phyloP scores from a whole-genome alignment of 2,797 vertebrate genomes.

The Manis javanica region DNA sequence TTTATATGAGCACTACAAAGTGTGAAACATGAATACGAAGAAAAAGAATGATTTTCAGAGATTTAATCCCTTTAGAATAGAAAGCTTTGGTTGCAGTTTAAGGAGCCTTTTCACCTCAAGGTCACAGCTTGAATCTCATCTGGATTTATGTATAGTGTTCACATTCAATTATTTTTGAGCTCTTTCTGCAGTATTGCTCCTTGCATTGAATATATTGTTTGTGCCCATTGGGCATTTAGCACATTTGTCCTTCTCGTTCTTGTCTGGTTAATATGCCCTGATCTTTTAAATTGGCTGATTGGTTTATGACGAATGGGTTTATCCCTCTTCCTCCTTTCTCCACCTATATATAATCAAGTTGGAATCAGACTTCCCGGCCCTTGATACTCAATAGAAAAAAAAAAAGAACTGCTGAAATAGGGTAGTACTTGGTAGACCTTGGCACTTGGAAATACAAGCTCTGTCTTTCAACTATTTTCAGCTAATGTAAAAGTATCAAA shows the following conservation, averaged over 20 bases:
- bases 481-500: not conserved
- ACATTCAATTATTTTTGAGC: constrained; percentile 67
- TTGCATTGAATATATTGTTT: constrained; percentile 4
- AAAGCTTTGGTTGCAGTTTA: constrained; percentile 19
- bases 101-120: constrained; percentile 55
- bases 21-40: constrained; percentile 66
- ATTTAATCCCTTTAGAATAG: constrained; percentile 57
- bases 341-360: not conserved
- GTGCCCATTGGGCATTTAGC: not conserved
- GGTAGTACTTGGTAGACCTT: not conserved
- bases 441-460: not conserved
- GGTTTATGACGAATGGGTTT: not conserved
- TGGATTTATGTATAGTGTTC: constrained; percentile 50
- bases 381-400: not conserved
- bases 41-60: constrained; percentile 69
- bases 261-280: not conserved
- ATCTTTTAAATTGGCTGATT: constrained; percentile 48
- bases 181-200: not conserved
- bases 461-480: not conserved
- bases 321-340: not conserved
- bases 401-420: not conserved
- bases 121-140: constrained; percentile 52
- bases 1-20: constrained; percentile 62
- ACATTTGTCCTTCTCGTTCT: not conserved
- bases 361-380: not conserved